Conservation (phyloP, 2,888 invertebrate species). For the Calephelis perditalis region DNA sequence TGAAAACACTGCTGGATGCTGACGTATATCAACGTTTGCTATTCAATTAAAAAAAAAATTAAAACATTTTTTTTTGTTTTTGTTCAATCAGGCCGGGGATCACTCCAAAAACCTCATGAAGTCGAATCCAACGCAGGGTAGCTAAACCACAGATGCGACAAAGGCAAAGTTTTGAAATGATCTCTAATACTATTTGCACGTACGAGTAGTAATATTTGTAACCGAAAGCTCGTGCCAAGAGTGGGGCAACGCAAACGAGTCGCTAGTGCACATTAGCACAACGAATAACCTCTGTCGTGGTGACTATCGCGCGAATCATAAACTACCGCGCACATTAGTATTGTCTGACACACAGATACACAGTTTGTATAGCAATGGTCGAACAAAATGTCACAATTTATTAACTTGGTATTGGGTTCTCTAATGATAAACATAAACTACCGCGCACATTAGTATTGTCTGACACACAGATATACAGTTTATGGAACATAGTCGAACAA, state of each 20-base stretch:
- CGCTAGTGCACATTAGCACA: slow-evolving; percentile 69
- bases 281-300: slow-evolving; percentile 71
- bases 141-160: neutral
- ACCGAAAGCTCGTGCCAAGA: slow-evolving; percentile 25
- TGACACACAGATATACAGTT: slow-evolving; percentile 38
- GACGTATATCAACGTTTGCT: too few species aligned
- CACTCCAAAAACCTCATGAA: too few species aligned
- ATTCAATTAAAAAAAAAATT: too few species aligned
- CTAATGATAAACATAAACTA: slow-evolving; percentile 74
- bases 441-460: slow-evolving; percentile 58
- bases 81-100: too few species aligned
- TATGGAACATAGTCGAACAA: slow-evolving; percentile 17
- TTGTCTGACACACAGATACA: slow-evolving; percentile 38
- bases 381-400: too few species aligned
- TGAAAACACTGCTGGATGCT: too few species aligned
- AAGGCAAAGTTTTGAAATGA: neutral
- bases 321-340: slow-evolving; percentile 71
- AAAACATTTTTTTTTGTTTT: too few species aligned
- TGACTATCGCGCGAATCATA: slow-evolving; percentile 71
- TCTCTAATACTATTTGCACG: neutral
- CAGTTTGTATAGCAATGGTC: slow-evolving; percentile 18
- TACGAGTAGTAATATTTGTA: neutral
- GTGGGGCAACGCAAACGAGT: slow-evolving; percentile 61
- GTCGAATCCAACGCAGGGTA: too few species aligned
- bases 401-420: too few species aligned